Percentiles rank a stretch among this genome's conserved stretches.
Evolutionary conservation across 2,113 vertebrate species (phyloP).

Genomic region (Callithrix jacchus): DNA sequence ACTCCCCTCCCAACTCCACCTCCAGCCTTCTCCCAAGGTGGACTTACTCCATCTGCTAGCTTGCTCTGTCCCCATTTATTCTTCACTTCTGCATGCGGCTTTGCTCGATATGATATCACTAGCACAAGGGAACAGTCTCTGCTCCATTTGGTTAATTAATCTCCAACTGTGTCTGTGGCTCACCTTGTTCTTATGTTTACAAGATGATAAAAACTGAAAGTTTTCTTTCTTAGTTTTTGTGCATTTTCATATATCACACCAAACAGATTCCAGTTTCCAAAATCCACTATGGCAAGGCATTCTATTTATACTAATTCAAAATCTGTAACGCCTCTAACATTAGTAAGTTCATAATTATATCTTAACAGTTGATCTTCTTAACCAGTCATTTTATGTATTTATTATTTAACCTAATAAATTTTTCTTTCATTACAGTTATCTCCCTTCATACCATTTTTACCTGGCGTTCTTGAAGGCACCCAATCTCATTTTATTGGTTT

Average conservation of each 20-base stretch:
- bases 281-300: background rate
- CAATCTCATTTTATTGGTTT: background rate
- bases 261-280: background rate
- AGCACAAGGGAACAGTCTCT: slow-evolving; percentile 40
- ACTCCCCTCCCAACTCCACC: background rate
- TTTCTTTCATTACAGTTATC: background rate
- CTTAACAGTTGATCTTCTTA: background rate
- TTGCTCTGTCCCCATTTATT: slow-evolving; percentile 34
- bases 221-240: background rate
- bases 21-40: slow-evolving; percentile 52
- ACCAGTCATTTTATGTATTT: background rate
- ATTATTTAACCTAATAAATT: background rate
- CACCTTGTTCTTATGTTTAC: slow-evolving; percentile 62
- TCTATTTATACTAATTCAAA: background rate
- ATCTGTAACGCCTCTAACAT: background rate
- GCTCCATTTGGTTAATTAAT: slow-evolving; percentile 76
- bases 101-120: background rate
- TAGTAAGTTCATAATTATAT: background rate
- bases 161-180: slow-evolving; percentile 62
- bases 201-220: slow-evolving; percentile 45
- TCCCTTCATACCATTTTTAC: background rate
- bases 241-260: background rate
- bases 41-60: slow-evolving; percentile 56
- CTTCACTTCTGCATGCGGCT: slow-evolving; percentile 44
- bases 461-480: background rate